These are phyloP conservation scores for Branchipolynoe longqiensis DNA, from an alignment of 2,888 invertebrate species.

Conservation along the genomic window DNA sequence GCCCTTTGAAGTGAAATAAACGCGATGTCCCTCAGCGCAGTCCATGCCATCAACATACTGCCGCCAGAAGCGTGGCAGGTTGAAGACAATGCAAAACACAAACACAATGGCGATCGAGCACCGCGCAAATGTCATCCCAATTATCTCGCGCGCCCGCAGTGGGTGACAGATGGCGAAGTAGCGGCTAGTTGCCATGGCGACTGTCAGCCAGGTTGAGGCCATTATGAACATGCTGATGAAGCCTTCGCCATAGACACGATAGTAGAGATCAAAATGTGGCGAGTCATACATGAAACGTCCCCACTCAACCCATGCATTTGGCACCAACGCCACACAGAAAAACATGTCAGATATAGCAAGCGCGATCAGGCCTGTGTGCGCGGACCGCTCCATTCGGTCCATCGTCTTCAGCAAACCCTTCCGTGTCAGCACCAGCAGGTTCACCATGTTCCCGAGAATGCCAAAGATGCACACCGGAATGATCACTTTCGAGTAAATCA, in stretches of 20 bases:
- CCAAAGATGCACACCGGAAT: constrained; percentile 84
- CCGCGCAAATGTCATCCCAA: constrained; percentile 75
- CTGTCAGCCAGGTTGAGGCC: constrained; percentile 80
- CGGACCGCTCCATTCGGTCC: constrained; percentile 79
- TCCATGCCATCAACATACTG: constrained; percentile 55
- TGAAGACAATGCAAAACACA: constrained; percentile 63
- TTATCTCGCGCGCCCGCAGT: constrained; percentile 77
- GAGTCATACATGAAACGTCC: constrained; percentile 22
- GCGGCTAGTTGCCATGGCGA: constrained; percentile 79
- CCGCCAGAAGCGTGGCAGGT: constrained; percentile 64
- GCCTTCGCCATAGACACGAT: constrained; percentile 72
- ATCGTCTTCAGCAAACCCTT: constrained; percentile 75
- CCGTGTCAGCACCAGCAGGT: constrained; percentile 76
- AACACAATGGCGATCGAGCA: constrained; percentile 71
- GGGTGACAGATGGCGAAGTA: constrained; percentile 81
- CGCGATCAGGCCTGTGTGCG: constrained; percentile 79
- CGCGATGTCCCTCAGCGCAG: constrained; percentile 51
- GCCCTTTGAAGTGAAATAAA: constrained; percentile 59
- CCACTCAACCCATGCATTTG: constrained; percentile 71
- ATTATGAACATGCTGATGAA: constrained; percentile 79
- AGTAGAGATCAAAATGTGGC: constrained; percentile 68
- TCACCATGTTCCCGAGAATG: constrained; percentile 77
- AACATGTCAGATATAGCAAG: constrained; percentile 79
- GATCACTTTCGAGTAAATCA: constrained; percentile 75
- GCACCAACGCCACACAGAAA: constrained; percentile 78